phyloP scores from a whole-genome alignment of 2,797 vertebrate genomes.

The Argya squamiceps region DNA sequence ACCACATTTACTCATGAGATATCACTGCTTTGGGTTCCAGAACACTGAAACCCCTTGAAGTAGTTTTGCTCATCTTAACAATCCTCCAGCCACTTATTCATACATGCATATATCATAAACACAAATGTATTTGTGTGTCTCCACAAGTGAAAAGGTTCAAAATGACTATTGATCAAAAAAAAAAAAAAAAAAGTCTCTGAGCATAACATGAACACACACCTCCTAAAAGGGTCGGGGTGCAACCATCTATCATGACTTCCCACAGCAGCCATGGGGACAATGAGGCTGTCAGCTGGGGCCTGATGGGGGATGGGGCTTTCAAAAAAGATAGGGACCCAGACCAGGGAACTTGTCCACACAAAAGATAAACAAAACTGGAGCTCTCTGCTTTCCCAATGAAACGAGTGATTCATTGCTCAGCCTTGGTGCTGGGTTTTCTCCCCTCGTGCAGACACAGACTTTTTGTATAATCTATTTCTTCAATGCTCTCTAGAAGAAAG shows the following conservation, averaged over 20 bases:
- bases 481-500: background rate
- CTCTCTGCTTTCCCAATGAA: background rate
- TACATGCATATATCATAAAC: background rate
- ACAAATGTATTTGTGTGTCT: background rate
- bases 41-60: background rate
- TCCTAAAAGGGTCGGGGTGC: conserved; percentile 41
- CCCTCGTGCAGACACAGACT: background rate
- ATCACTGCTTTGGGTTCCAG: background rate
- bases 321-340: background rate
- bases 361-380: conserved; percentile 1
- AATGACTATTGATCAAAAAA: conserved; percentile 56
- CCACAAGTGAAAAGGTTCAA: background rate
- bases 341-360: background rate
- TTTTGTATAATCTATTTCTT: background rate
- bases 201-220: background rate
- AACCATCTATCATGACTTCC: conserved; percentile 54
- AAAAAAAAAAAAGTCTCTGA: conserved; percentile 41
- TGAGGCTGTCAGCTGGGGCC: conserved; percentile 11
- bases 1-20: background rate
- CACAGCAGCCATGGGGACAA: conserved; percentile 33
- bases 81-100: background rate
- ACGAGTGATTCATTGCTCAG: background rate
- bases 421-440: background rate
- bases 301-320: background rate
- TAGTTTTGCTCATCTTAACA: background rate